Conservation (phyloP, 2,797 vertebrate genomes). For the Spatula clypeata region DNA sequence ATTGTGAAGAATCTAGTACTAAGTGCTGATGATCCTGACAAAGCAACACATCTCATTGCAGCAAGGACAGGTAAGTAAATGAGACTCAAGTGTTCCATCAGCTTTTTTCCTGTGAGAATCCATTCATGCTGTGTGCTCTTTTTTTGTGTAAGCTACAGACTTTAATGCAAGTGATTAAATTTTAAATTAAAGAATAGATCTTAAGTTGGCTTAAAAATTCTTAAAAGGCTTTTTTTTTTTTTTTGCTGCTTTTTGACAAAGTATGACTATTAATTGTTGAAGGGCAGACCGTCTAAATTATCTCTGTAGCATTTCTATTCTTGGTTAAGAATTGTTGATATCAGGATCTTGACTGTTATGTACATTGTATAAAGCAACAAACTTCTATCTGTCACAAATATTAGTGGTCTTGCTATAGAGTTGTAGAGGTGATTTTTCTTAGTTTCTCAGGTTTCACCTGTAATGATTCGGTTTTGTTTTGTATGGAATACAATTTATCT, state of each 20-base stretch:
- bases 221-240: background rate
- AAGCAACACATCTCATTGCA: conserved; percentile 94
- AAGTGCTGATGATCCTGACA: conserved; percentile 87
- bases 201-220: background rate
- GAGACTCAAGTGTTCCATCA: background rate
- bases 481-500: background rate
- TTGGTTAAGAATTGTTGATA: background rate
- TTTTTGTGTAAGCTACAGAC: background rate
- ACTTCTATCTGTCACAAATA: background rate
- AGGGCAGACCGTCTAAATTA: background rate
- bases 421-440: background rate
- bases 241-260: background rate
- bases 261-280: background rate
- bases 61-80: conserved; percentile 93
- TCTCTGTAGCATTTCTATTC: background rate
- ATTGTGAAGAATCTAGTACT: conserved; percentile 90
- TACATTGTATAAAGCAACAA: background rate
- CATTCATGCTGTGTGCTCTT: background rate
- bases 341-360: background rate
- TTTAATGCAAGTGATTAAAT: background rate
- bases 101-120: background rate
- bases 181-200: background rate
- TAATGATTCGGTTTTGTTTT: background rate
- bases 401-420: background rate
- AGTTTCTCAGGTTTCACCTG: background rate